Evolutionary conservation across 2,888 invertebrate genomes (phyloP), one percentile per base, ranked within the genome.

Genomic region (Oscheius sp.): DNA sequence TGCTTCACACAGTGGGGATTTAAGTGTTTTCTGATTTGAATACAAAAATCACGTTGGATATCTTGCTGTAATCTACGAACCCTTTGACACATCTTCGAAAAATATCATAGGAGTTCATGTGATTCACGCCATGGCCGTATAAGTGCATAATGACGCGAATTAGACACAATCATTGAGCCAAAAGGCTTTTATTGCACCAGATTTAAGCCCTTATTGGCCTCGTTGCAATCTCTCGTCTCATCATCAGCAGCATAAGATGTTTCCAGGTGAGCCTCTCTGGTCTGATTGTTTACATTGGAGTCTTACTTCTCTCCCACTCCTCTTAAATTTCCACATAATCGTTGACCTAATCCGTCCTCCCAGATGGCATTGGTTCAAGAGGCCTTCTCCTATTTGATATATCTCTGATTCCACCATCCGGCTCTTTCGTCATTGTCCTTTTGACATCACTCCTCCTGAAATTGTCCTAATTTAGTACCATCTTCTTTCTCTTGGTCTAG

Each of bases 111-210:
- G 12, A 17, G 53, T 34, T 55, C 15, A 55, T 55, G 17, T 55
- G 33, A 55, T 37, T 34, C 55, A 33, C 34, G 55, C 37, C 34
- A 55, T 52, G 34, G 23, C 33, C 12, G 55, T n/a, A 42, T 61
- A 61, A 61, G 61, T 61, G 61, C 42, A 39, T 58, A 61, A 61
- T 61, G 61, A 61, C 61, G 61, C 61, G 12, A 42, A 31, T n/a
- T 15, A 23, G 31, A 31, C n/a, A n/a, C n/a, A n/a, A 29, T 45
- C 29, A 61, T 57, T 57, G 61, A 27, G 61, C 42, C n/a, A n/a
- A n/a, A n/a, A n/a, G n/a, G n/a, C n/a, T n/a, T 42, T 61, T 61
- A 61, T 61, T 61, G 61, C 61, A 61, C 2, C n/a, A 42, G 58
- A 58, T 33, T 10, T 25, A 12, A 42, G 8, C 25, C 61, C 37